Base-by-base conservation (phyloP, 2,888 invertebrate species). In the Agriopis leucophaearia region DNA sequence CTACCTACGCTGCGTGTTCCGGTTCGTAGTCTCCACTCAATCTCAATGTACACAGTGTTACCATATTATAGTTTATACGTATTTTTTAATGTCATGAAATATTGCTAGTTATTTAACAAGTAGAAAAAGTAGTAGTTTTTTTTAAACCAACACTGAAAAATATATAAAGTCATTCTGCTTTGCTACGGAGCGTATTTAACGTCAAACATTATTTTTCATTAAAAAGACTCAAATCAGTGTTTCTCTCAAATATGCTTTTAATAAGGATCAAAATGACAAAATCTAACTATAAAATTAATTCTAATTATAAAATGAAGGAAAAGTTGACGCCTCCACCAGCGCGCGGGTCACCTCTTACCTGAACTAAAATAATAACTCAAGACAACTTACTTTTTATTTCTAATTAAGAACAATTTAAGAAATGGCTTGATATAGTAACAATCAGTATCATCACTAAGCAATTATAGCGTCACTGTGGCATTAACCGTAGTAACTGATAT, bases 341-440 rank as follows among this genome's bases (percentile, higher is more conserved):
- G 2, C 36, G 44, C 44, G 9, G 36, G 36, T 38, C 15, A 7
- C 44, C 42, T 13, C 45, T n/a, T 13, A 16, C 16, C 56, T 57
- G 50, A 57, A 57, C 44, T 63, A 48, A 35, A 13, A 42, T 15
- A 42, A 55, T 42, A 18, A 59, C 38, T 4, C 38, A 13, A 47
- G 44, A 58, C 18, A 6, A 57, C 13, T 51, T n/a, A 54, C 64
- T 65, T 62, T 61, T 56, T 61, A 62, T 15, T 62, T 62, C 56
- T 66, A 61, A 62, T 61, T 66, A 55, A 55, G 55, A 27, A 45
- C 15, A 56, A 12, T 51, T 48, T 40, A 55, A 42, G 51, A 44
- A 62, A 62, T 18, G 52, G 35, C 48, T 65, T 65, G 65, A 57
- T 67, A 63, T 47, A 71, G 66, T 67, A 57, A 71, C 48, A 71